Evolutionary conservation across 2,113 vertebrate species (phyloP).

Genomic region (Cyanoderma ruficeps): DNA sequence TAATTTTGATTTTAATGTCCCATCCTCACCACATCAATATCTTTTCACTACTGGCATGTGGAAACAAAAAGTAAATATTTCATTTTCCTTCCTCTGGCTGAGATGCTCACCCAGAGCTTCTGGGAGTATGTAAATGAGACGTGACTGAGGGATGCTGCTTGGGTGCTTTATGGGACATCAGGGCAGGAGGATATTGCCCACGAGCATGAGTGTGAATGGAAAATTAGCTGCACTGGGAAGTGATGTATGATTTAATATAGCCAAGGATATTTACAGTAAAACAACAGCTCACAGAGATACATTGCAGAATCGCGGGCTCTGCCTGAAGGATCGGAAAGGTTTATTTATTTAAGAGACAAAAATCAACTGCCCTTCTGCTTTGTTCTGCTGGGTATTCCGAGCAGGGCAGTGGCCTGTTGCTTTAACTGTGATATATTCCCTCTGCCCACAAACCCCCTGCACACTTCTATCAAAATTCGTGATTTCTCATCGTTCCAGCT

Average conservation of each 20-base stretch:
- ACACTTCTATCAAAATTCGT: not conserved
- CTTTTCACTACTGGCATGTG: slow-evolving; percentile 34
- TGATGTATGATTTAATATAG: slow-evolving; percentile 62
- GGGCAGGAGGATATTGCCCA: not conserved
- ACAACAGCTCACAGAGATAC: slow-evolving; percentile 10
- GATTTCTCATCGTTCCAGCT: not conserved
- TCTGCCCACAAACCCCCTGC: not conserved
- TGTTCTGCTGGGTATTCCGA: not conserved
- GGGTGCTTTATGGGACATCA: slow-evolving; percentile 51
- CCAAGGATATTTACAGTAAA: slow-evolving; percentile 43
- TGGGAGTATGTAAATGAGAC: not conserved
- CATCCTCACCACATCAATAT: slow-evolving; percentile 50
- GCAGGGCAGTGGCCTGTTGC: not conserved
- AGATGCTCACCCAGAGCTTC: not conserved
- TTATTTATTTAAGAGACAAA: slow-evolving; percentile 42
- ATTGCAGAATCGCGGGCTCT: not conserved
- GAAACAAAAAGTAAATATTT: slow-evolving; percentile 63
- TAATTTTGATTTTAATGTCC: slow-evolving; percentile 70
- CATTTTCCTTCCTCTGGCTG: slow-evolving; percentile 6
- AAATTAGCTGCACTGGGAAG: slow-evolving; percentile 27
- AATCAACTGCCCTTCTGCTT: not conserved
- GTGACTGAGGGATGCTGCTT: not conserved
- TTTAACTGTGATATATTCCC: not conserved
- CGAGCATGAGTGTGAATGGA: slow-evolving; percentile 1
- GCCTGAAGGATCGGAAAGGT: slow-evolving; percentile 39